A percentile compares a stretch with the other conserved stretches of the same genome.
These are phyloP conservation scores for Amaurobius ferox DNA, from an alignment of 2,888 invertebrate species.

Conservation along the genomic window DNA sequence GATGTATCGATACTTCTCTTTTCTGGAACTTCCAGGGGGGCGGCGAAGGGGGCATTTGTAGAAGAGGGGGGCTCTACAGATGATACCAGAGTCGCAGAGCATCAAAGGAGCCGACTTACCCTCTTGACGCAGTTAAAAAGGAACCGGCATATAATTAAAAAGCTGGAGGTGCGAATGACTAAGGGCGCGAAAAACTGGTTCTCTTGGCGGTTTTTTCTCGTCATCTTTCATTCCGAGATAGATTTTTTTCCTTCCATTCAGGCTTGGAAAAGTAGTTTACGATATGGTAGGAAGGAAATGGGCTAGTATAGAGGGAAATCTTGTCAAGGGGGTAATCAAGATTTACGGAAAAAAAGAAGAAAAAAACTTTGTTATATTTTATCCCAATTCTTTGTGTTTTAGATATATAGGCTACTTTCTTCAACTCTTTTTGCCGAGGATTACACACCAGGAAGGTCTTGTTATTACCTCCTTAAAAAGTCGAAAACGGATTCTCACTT, in stretches of 20 bases:
- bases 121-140: conserved; percentile 57
- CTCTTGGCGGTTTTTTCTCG: conserved; percentile 24
- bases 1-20: conserved; percentile 57
- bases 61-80: conserved; percentile 35
- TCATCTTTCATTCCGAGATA: conserved; percentile 20
- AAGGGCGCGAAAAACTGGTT: conserved; percentile 66
- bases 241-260: conserved; percentile 28
- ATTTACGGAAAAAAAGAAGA: not conserved
- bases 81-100: conserved; percentile 65
- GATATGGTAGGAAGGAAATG: conserved; percentile 9
- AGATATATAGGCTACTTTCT: not conserved
- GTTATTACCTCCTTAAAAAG: not conserved
- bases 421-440: not conserved
- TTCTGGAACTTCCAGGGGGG: not conserved
- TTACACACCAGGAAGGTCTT: no score
- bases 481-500: not conserved
- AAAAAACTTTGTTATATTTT: not conserved
- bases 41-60: conserved; percentile 22
- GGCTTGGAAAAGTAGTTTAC: not conserved
- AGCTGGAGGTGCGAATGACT: conserved; percentile 71
- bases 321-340: conserved; percentile 10
- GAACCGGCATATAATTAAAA: conserved; percentile 72
- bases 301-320: not conserved
- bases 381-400: not conserved
- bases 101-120: conserved; percentile 61